Evolutionary conservation across 2,888 invertebrate genomes (phyloP).

Genomic region (Pseudococcus viburni): DNA sequence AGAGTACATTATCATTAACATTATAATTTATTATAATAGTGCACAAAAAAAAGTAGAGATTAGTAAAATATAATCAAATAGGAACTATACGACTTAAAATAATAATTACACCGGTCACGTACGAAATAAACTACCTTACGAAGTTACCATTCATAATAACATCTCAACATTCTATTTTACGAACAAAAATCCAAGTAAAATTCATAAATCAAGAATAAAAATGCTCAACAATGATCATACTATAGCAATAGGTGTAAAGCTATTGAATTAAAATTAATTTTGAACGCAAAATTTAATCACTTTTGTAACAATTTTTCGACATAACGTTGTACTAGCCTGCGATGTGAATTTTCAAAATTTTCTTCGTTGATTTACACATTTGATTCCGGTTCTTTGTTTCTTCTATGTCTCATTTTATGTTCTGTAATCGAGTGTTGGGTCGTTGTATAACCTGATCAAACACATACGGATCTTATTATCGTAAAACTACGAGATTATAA

Average conservation of each 20-base stretch:
- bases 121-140: background rate
- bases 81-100: conserved; percentile 55
- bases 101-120: background rate
- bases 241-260: background rate
- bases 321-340: conserved; percentile 3
- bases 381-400: background rate
- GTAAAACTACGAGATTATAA: too few species aligned
- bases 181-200: background rate
- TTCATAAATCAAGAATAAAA: background rate
- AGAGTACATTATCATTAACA: too few species aligned
- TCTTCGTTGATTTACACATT: background rate
- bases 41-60: background rate
- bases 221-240: background rate
- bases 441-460: background rate
- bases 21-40: background rate
- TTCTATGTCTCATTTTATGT: background rate
- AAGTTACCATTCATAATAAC: too few species aligned
- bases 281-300: background rate
- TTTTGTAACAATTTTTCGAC: conserved; percentile 9
- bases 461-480: background rate
- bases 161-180: too few species aligned
- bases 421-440: background rate
- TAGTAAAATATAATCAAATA: conserved; percentile 32
- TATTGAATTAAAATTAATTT: background rate
- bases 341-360: background rate